Conservation (phyloP, 2,888 invertebrate species). For the Platycnemis pennipes region DNA sequence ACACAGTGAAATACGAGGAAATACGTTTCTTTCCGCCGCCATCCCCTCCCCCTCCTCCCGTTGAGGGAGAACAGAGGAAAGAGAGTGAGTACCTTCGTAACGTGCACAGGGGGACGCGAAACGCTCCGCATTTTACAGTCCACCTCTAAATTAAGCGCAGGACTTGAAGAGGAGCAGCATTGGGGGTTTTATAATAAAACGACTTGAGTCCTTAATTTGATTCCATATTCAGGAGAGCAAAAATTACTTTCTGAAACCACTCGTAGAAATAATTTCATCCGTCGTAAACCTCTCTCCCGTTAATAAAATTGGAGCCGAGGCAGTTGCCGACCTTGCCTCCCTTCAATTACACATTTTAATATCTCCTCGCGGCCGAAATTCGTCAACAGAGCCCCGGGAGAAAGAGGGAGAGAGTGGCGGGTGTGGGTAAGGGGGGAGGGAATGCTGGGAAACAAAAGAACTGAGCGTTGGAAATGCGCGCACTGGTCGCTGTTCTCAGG, state of each 20-base stretch:
- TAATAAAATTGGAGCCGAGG: not conserved
- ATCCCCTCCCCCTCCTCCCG: not conserved
- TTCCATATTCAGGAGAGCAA: not conserved
- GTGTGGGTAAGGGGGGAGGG: not conserved
- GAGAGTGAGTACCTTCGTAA: not conserved
- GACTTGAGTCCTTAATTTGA: constrained; percentile 4
- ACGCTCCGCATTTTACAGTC: not conserved
- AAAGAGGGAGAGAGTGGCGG: not conserved
- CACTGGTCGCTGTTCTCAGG: not conserved
- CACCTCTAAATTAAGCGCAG: not conserved
- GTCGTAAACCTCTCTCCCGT: not conserved
- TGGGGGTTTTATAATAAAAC: not conserved
- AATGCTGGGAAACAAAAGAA: not conserved
- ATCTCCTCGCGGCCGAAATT: not conserved
- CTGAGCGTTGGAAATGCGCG: not conserved
- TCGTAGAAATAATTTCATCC: not conserved
- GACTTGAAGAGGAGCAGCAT: not conserved
- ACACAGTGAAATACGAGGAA: not conserved
- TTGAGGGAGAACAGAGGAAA: not conserved
- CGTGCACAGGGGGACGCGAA: not conserved
- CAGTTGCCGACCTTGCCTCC: not conserved
- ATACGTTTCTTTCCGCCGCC: not conserved
- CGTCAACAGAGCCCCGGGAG: not conserved
- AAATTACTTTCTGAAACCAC: constrained; percentile 4
- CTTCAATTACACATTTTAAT: constrained; percentile 19